Evolutionary conservation across 2,888 invertebrate species (phyloP).

Genomic region (Arctia plantaginis): DNA sequence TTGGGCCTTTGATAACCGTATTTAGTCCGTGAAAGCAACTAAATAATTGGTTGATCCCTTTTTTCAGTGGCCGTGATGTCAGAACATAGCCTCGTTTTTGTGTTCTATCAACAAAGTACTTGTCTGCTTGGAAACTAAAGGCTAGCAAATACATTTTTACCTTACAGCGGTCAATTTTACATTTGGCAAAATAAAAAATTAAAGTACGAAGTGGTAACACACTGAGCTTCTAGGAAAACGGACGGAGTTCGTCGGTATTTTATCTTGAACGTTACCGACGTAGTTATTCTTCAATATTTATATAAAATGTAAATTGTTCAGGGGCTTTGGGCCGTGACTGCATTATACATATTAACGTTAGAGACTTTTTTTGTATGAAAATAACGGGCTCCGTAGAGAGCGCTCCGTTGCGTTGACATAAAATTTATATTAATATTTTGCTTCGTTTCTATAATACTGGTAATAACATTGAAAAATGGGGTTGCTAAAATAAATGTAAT

Average conservation of each 20-base stretch:
- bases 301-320: constrained; percentile 74
- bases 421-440: constrained; percentile 49
- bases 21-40: too few species aligned
- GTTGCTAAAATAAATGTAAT: not conserved
- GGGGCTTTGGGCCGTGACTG: constrained; percentile 64
- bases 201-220: constrained; percentile 30
- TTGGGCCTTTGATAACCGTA: too few species aligned
- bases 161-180: not conserved
- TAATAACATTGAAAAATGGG: not conserved
- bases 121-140: too few species aligned
- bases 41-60: too few species aligned
- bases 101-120: too few species aligned
- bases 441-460: not conserved
- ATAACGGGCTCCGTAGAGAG: constrained; percentile 59
- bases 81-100: too few species aligned
- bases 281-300: constrained; percentile 70
- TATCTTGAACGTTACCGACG: constrained; percentile 55
- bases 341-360: constrained; percentile 50
- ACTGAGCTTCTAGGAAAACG: constrained; percentile 33
- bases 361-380: constrained; percentile 63
- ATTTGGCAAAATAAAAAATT: not conserved
- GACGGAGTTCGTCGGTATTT: constrained; percentile 49
- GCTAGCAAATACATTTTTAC: too few species aligned
- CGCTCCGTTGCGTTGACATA: constrained; percentile 51
- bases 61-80: too few species aligned